phyloP scores from a whole-genome alignment of 1,140 invertebrate species.

The Paralvinella palmiformis region DNA sequence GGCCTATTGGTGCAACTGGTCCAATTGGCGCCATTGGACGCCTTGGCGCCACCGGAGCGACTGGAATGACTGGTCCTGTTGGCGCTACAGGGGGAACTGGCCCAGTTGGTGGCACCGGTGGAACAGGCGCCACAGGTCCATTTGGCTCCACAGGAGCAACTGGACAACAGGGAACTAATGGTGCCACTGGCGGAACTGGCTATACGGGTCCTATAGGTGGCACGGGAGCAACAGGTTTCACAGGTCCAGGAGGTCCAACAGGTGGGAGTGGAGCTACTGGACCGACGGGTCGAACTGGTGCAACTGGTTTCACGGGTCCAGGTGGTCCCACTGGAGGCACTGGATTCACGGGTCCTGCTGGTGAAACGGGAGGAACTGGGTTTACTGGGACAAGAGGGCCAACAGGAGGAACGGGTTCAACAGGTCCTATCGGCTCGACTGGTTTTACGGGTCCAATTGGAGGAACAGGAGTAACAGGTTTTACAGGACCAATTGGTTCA shows the following conservation, averaged over 20 bases:
- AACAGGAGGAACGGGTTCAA: not conserved
- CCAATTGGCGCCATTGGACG: not conserved
- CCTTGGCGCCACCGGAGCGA: slow-evolving; percentile 1
- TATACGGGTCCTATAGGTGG: not conserved
- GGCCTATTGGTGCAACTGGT: not conserved
- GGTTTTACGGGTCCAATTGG: not conserved
- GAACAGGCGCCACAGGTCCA: not conserved
- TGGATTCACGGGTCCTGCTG: not conserved
- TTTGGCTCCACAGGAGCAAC: not conserved
- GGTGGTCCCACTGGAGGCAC: not conserved
- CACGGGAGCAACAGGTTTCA: not conserved
- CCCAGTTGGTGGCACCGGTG: not conserved
- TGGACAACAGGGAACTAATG: not conserved
- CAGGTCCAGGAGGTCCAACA: not conserved
- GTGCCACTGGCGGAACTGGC: not conserved
- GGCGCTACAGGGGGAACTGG: not conserved
- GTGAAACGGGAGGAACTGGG: not conserved
- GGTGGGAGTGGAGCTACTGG: not conserved
- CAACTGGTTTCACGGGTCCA: not conserved
- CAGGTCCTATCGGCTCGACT: not conserved
- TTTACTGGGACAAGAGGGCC: not conserved
- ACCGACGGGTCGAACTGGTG: no score
- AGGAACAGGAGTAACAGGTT: not conserved
- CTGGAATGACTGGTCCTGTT: slow-evolving; percentile 2
- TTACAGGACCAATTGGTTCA: not conserved